These are phyloP conservation scores for Apodemus speciosus DNA, from an alignment of 2,113 vertebrate species.

Conservation along the genomic window DNA sequence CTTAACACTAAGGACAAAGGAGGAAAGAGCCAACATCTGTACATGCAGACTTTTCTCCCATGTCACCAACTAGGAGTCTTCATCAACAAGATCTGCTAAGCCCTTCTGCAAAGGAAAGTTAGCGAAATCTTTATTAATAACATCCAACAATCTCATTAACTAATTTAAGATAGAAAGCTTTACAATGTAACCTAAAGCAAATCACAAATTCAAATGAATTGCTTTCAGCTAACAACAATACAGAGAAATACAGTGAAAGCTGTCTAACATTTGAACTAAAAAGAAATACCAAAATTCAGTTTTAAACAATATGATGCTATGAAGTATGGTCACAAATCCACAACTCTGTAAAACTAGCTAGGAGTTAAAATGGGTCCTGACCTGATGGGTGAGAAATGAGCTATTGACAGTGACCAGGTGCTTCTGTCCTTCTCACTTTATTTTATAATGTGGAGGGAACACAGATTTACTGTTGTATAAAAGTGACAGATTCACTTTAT, in stretches of 20 bases:
- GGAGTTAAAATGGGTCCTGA: neutral
- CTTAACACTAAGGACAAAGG: neutral
- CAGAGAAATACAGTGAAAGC: neutral
- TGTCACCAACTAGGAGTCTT: neutral
- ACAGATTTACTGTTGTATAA: slow-evolving; percentile 5
- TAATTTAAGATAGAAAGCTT: slow-evolving; percentile 15
- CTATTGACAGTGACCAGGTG: neutral
- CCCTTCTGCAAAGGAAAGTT: neutral
- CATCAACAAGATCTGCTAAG: neutral
- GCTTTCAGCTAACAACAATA: neutral
- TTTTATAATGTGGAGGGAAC: neutral
- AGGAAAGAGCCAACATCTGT: neutral
- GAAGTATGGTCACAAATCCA: neutral
- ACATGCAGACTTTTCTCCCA: neutral
- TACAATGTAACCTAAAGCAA: neutral
- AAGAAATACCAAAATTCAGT: neutral
- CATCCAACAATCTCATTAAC: neutral
- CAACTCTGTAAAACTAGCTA: neutral
- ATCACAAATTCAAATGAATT: neutral
- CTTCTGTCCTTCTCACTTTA: slow-evolving; percentile 10
- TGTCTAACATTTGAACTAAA: neutral
- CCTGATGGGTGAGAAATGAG: neutral
- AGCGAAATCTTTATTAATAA: neutral
- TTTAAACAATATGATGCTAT: neutral
- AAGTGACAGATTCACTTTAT: neutral